These are phyloP conservation scores for Paedocypris sp. DNA, from an alignment of 2,113 vertebrate species.

Conservation along the genomic window DNA sequence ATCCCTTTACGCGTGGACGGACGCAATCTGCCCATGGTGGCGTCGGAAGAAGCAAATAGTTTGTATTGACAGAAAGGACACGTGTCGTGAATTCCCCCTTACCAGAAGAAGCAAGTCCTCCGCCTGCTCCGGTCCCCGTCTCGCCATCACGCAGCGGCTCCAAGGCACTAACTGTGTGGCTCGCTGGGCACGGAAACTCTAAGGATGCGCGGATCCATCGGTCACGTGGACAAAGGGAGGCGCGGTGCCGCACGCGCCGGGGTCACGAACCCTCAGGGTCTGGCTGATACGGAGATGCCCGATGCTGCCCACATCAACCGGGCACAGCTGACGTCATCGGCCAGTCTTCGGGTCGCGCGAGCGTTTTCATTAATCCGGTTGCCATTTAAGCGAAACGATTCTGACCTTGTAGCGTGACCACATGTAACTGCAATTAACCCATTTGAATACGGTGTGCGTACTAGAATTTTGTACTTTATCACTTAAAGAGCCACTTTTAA, in stretches of 20 bases:
- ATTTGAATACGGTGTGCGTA: no score
- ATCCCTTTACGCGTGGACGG: slow-evolving; percentile 97
- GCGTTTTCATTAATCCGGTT: slow-evolving; percentile 87
- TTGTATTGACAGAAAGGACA: no score
- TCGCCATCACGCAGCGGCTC: slow-evolving; percentile 44
- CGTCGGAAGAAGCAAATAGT: slow-evolving; percentile 50
- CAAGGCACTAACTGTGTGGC: slow-evolving; percentile 38
- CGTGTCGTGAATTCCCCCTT: no score
- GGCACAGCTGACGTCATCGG: slow-evolving; percentile 72
- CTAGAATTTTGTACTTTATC: no score
- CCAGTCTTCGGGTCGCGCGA: slow-evolving; percentile 68
- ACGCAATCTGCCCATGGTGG: slow-evolving; percentile 87
- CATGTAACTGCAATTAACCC: background rate
- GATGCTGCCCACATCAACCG: slow-evolving; percentile 46
- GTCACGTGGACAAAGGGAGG: no score
- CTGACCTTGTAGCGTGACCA: background rate
- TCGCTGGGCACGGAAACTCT: slow-evolving; percentile 49
- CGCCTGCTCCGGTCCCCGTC: slow-evolving; percentile 39
- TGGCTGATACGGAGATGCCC: slow-evolving; percentile 42
- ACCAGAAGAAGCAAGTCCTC: no score
- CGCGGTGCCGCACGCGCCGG: slow-evolving; percentile 45
- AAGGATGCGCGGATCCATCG: slow-evolving; percentile 17
- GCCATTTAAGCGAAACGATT: slow-evolving; percentile 79
- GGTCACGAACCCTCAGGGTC: slow-evolving; percentile 47
- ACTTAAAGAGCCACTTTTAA: no score